Conservation (phyloP, 2,797 vertebrate genomes). For the Anguilla pacifica region DNA sequence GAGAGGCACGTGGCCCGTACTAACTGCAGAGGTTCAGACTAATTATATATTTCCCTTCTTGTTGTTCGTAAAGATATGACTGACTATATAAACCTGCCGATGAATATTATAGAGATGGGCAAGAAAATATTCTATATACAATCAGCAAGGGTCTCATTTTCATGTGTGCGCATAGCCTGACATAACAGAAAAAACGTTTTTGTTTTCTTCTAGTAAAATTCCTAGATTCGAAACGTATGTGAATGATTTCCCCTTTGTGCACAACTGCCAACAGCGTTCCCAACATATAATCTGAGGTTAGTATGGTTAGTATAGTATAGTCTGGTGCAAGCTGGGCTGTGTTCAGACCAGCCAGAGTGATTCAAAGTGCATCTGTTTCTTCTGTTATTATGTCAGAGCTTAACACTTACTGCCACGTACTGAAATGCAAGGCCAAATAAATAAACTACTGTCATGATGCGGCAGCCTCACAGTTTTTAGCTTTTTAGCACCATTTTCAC, state of each 20-base stretch:
- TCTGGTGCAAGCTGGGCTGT: neutral
- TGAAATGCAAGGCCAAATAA: neutral
- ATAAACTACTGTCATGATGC: neutral
- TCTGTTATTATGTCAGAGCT: neutral
- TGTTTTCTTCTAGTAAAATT: neutral
- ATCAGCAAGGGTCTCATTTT: neutral
- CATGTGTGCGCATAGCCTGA: neutral
- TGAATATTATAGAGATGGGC: constrained; percentile 1
- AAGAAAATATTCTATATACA: neutral
- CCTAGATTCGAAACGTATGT: neutral
- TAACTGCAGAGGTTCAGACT: constrained; percentile 36
- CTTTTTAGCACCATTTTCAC: neutral
- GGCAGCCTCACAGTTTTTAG: neutral
- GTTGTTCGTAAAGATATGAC: constrained; percentile 13
- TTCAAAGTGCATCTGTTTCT: constrained; percentile 8
- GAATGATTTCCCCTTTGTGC: neutral
- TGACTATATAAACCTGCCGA: constrained; percentile 20
- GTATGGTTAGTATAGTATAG: constrained; percentile 7
- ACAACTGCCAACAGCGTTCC: neutral
- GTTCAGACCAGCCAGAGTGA: constrained; percentile 6
- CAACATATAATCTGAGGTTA: constrained; percentile 19
- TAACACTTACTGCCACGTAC: constrained; percentile 8
- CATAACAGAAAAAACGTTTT: neutral
- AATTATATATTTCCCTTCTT: constrained; percentile 40
- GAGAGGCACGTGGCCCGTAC: constrained; percentile 44